phyloP scores from a whole-genome alignment of 2,797 vertebrate genomes.

The Artibeus lituratus region DNA sequence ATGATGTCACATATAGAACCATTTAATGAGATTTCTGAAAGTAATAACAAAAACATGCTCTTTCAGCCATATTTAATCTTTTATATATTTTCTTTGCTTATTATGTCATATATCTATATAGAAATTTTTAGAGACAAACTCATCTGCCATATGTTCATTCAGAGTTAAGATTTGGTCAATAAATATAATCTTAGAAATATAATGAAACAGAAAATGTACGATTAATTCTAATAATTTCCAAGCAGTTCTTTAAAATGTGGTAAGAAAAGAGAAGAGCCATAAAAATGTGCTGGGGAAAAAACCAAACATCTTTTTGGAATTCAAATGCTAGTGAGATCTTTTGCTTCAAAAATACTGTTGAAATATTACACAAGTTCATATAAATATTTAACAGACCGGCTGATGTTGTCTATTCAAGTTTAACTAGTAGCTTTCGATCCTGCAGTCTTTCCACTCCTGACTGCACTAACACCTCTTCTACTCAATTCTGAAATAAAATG shows the following conservation, averaged over 20 bases:
- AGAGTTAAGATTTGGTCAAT: neutral
- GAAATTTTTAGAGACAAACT: neutral
- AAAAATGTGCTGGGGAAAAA: neutral
- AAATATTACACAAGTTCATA: neutral
- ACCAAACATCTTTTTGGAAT: neutral
- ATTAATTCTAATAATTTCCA: neutral
- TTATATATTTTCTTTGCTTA: neutral
- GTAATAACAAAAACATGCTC: neutral
- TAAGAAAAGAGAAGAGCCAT: neutral
- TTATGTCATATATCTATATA: neutral
- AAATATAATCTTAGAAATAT: neutral
- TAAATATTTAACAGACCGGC: neutral
- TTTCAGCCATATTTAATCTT: neutral
- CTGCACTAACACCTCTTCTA: constrained; percentile 37
- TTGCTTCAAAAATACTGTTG: neutral
- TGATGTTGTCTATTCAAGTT: neutral
- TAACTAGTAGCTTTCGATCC: neutral
- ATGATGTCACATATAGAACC: neutral
- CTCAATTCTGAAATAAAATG: constrained; percentile 44
- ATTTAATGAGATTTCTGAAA: neutral
- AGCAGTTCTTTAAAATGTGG: neutral
- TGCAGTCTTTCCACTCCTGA: neutral
- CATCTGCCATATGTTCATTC: neutral
- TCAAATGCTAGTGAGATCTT: neutral
- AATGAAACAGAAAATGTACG: neutral